A percentile compares a stretch with the other conserved stretches of the same genome.
Conservation (phyloP, 2,888 invertebrate genomes). For the Leptodirus hochenwartii region DNA sequence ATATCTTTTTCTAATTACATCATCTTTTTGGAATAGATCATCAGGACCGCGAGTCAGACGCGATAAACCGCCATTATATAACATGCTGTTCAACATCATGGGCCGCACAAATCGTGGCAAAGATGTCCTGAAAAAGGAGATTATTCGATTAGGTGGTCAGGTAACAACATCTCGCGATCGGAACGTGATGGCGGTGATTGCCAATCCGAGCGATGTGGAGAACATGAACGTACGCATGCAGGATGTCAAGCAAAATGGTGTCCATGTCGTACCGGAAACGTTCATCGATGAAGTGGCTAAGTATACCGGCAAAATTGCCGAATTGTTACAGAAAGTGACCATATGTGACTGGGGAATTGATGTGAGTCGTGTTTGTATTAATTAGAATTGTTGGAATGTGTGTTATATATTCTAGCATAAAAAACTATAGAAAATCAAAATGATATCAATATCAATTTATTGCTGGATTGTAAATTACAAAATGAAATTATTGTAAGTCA, state of each 20-base stretch:
- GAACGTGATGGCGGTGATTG: conserved; percentile 56
- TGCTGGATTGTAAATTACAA: too few relatives aligned
- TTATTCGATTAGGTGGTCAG: conserved; percentile 60
- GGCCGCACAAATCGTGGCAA: conserved; percentile 35
- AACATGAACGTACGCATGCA: conserved; percentile 45
- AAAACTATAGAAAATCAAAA: too few relatives aligned
- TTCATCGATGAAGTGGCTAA: conserved; percentile 49
- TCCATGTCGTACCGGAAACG: conserved; percentile 66
- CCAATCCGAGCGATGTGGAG: conserved; percentile 46
- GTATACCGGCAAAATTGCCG: conserved; percentile 41
- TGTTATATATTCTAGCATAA: too few relatives aligned
- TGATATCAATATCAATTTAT: too few relatives aligned
- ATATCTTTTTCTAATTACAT: too few relatives aligned
- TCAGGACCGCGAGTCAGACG: conserved; percentile 44
- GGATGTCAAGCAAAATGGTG: conserved; percentile 43
- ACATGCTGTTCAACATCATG: conserved; percentile 57
- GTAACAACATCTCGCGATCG: conserved; percentile 43
- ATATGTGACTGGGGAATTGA: conserved; percentile 75
- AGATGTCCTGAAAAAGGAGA: conserved; percentile 44
- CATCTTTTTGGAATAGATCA: conserved; percentile 7
- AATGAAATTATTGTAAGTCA: too few relatives aligned
- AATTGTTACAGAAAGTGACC: conserved; percentile 48
- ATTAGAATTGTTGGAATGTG: too few relatives aligned
- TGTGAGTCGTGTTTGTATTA: too few relatives aligned
- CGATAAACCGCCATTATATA: conserved; percentile 50